These are phyloP conservation scores for Pelochelys cantorii DNA, from an alignment of 2,797 vertebrate genomes.

Conservation along the genomic window DNA sequence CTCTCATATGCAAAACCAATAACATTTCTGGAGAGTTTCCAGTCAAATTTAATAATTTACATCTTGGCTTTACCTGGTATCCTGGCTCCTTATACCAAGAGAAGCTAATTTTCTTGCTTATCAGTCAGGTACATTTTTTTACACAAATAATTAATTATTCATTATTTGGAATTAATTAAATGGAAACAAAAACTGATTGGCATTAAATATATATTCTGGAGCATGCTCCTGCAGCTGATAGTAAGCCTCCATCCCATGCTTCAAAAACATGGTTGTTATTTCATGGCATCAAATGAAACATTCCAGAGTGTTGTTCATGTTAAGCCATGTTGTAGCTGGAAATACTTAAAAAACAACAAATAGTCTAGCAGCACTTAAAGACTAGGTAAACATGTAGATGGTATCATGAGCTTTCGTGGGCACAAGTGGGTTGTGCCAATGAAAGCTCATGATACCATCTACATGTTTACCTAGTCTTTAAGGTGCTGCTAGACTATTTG, in stretches of 20 bases:
- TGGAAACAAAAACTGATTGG: neutral
- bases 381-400: too few relatives aligned
- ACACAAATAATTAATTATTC: neutral
- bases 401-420: too few relatives aligned
- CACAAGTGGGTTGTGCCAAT: too few relatives aligned
- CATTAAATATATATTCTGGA: conserved; percentile 44
- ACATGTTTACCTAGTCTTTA: too few relatives aligned
- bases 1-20: neutral
- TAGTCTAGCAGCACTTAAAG: too few relatives aligned
- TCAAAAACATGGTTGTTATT: conserved; percentile 52
- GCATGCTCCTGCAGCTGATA: conserved; percentile 1
- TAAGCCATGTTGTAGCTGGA: conserved; percentile 38
- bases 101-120: neutral
- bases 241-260: neutral
- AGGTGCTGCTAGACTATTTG: too few relatives aligned
- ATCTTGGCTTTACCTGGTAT: neutral
- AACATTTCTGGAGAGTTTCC: neutral
- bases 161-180: conserved; percentile 19
- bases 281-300: conserved; percentile 43
- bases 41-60: neutral
- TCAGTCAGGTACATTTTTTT: neutral
- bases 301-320: conserved; percentile 55
- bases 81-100: neutral
- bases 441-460: too few relatives aligned
- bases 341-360: too few relatives aligned